Evolutionary conservation across 2,113 vertebrate genomes (phyloP).

Genomic region (Elephas maximus): DNA sequence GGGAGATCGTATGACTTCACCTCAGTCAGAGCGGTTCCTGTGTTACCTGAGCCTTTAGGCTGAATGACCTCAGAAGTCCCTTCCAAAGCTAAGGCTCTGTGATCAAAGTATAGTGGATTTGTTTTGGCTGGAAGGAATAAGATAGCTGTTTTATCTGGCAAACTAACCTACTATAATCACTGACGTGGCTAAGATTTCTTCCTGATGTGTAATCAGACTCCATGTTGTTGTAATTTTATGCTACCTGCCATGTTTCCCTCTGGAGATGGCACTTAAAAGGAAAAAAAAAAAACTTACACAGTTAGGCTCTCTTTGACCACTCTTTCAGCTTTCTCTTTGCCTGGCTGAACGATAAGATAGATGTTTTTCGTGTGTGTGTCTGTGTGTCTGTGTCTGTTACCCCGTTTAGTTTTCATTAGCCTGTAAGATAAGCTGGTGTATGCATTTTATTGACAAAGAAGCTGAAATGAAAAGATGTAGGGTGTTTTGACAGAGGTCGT

Average conservation of each 20-base stretch:
- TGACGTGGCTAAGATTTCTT: slow-evolving; percentile 36
- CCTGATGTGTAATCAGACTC: neutral
- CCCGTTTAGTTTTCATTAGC: neutral
- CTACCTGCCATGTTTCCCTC: neutral
- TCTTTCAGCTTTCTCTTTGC: neutral
- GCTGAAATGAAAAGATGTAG: neutral
- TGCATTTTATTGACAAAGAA: neutral
- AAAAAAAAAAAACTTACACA: neutral
- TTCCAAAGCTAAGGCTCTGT: neutral
- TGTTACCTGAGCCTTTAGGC: neutral
- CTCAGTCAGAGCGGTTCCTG: neutral
- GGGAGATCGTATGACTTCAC: neutral
- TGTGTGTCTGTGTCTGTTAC: neutral
- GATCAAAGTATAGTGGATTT: neutral
- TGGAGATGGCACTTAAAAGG: neutral
- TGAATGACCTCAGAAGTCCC: neutral
- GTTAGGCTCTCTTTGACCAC: neutral
- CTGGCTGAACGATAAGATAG: neutral
- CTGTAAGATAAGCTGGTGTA: neutral
- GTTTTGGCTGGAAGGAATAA: slow-evolving; percentile 13
- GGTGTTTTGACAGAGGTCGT: neutral
- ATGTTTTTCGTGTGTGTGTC: neutral
- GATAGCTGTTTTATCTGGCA: slow-evolving; percentile 39
- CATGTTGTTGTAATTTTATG: neutral
- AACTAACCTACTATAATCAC: neutral